A percentile compares a stretch with the other conserved stretches of the same genome.
phyloP scores from a whole-genome alignment of 1,140 invertebrate genomes.

The Zaprionus gabonicus region DNA sequence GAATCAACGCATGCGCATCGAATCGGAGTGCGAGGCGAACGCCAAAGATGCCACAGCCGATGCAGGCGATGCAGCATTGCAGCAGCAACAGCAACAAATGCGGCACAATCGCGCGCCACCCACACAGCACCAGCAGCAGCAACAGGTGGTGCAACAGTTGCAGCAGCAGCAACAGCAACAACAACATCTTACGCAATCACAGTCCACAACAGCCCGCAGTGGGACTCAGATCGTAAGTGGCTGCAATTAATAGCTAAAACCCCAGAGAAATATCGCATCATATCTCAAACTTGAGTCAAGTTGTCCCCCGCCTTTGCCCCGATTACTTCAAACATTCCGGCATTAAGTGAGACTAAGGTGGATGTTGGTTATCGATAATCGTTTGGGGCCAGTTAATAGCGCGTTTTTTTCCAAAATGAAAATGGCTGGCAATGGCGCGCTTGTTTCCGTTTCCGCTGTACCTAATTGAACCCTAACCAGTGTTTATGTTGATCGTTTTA shows the following conservation, averaged over 20 bases:
- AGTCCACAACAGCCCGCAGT: slow-evolving; percentile 58
- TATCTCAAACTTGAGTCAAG: background rate
- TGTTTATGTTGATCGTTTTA: slow-evolving; percentile 17
- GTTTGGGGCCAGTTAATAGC: slow-evolving; percentile 17
- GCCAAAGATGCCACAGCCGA: slow-evolving; percentile 61
- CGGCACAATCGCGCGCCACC: slow-evolving; percentile 20
- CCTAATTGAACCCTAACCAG: slow-evolving; percentile 29
- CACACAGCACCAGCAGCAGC: slow-evolving; percentile 33
- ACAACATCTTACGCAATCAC: slow-evolving; percentile 51
- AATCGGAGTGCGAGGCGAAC: slow-evolving; percentile 73
- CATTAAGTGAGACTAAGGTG: no score
- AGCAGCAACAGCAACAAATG: slow-evolving; percentile 47
- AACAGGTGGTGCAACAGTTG: slow-evolving; percentile 41
- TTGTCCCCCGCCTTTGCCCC: background rate
- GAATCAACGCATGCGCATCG: slow-evolving; percentile 83
- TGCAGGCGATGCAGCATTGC: slow-evolving; percentile 39
- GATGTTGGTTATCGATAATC: background rate
- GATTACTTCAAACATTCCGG: background rate
- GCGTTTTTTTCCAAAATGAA: slow-evolving; percentile 22
- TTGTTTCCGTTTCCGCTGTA: slow-evolving; percentile 49
- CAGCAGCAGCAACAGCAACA: slow-evolving; percentile 54
- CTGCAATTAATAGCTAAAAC: slow-evolving; percentile 56
- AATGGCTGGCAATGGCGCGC: slow-evolving; percentile 46
- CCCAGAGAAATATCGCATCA: slow-evolving; percentile 23
- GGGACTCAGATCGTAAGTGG: slow-evolving; percentile 77